Base-by-base conservation (phyloP, 2,797 vertebrate species). In the Clamator glandarius region DNA sequence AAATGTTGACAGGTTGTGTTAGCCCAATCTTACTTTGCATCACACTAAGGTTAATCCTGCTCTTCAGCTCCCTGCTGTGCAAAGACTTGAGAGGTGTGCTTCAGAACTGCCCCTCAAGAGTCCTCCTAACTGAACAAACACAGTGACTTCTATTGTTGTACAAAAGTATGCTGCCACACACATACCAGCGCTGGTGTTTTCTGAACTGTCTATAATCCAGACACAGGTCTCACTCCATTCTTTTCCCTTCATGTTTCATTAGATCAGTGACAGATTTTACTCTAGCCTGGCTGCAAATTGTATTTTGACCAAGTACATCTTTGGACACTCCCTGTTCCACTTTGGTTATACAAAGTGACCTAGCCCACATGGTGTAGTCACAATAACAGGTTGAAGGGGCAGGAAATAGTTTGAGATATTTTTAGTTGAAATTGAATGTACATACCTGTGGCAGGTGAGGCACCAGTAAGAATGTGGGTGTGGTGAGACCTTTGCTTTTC, bases 401-500 rank as follows among this genome's bases (percentile, higher is more conserved):
- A 39, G 39, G 39, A 39, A 39, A 39, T 39, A 39, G 39, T 12
- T 39, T 73, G 46, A 83, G 87, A 67, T 97, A 98, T 97, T 98
- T 97, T 98, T 97, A 97, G 96, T 67, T 90, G 80, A 83, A 81
- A 89, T 19, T 92, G 51, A 96, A 88, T 64, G 61, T 62, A 83
- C 97, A 97, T 97, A 95, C 96, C 96, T 98, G 76, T 76, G 77
- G 79, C 95, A 98, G 97, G 97, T 93, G 97, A 97, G 97, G 97
- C 95, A 79, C 25, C 59, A 74, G 73, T 76, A 95, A 97, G 94
- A 97, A 97, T 93, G 96, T 93, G 91, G 97, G 97, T 96, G 97
- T 95, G 95, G 92, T 8, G 35, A 95, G 78, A 94, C 87, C 92
- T 96, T 96, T 90, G 70, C 95, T 88, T 93, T 94, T 96, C 82